phyloP scores from a whole-genome alignment of 2,888 invertebrate species.

The Tetranychus truncatus region DNA sequence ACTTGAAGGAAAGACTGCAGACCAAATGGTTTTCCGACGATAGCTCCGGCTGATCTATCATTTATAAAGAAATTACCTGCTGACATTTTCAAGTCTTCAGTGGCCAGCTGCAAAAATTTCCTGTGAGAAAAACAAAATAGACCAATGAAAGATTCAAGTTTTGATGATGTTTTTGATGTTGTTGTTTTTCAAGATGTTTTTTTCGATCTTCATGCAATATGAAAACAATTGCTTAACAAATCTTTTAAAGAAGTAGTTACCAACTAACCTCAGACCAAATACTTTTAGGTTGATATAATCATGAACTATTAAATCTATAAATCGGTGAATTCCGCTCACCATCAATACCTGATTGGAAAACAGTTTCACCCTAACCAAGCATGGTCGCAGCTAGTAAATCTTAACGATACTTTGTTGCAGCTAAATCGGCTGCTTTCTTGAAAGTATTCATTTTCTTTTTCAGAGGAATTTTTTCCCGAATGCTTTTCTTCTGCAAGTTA shows the following conservation, averaged over 20 bases:
- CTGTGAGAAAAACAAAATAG: conserved; percentile 33
- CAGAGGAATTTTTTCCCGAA: conserved; percentile 78
- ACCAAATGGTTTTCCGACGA: conserved; percentile 97
- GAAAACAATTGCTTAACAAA: no score
- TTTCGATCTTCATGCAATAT: no score
- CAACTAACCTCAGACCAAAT: no score
- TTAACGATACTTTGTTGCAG: conserved; percentile 70
- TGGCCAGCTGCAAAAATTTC: conserved; percentile 50
- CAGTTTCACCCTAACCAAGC: conserved; percentile 88
- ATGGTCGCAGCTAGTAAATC: conserved; percentile 84
- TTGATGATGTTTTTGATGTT: no score
- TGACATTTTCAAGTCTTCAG: conserved; percentile 64
- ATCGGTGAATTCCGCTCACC: no score
- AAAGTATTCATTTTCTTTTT: conserved; percentile 42
- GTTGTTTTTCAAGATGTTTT: no score
- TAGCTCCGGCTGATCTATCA: conserved; percentile 93
- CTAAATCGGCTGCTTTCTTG: conserved; percentile 61
- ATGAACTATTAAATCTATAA: no score
- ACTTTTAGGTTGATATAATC: no score
- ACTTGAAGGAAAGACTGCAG: no score
- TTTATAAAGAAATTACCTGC: conserved; percentile 97
- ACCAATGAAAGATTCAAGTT: neutral
- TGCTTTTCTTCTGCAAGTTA: conserved; percentile 53
- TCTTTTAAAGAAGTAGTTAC: no score
- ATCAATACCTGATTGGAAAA: no score